These are phyloP conservation scores for Morone chrysops DNA, from an alignment of 2,113 vertebrate species.

Conservation along the genomic window DNA sequence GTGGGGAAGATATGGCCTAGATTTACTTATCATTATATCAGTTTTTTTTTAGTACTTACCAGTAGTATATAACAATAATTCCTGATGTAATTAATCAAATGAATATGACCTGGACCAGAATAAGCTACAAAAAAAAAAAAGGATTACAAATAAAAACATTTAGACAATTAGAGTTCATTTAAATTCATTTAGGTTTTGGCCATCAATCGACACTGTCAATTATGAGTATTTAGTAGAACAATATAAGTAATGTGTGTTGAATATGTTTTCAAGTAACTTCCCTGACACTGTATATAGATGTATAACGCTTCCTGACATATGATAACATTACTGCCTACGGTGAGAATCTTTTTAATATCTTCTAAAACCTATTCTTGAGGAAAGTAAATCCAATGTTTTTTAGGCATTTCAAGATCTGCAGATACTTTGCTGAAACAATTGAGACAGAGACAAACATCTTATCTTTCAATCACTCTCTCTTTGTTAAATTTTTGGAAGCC, in stretches of 20 bases:
- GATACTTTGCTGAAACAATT: neutral
- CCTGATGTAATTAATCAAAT: neutral
- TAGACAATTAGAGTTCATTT: neutral
- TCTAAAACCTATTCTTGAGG: neutral
- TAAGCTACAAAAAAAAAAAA: neutral
- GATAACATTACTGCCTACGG: neutral
- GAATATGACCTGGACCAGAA: accelerated
- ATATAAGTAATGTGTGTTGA: neutral
- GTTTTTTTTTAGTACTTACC: neutral
- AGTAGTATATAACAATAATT: neutral
- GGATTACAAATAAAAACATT: neutral
- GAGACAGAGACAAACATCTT: slow-evolving; percentile 9
- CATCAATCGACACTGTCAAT: neutral
- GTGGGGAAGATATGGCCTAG: neutral
- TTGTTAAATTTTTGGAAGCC: slow-evolving; percentile 18
- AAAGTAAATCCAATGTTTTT: neutral
- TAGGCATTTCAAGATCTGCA: neutral
- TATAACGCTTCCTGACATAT: neutral
- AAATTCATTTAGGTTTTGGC: neutral
- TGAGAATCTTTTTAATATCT: neutral
- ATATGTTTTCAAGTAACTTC: neutral
- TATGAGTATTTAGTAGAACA: neutral
- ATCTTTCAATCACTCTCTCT: slow-evolving; percentile 47
- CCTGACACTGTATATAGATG: neutral
- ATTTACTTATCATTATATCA: neutral